A percentile compares a stretch with the other conserved stretches of the same genome.
These are phyloP conservation scores for Helostoma temminkii DNA, from an alignment of 2,797 vertebrate species.

Conservation along the genomic window DNA sequence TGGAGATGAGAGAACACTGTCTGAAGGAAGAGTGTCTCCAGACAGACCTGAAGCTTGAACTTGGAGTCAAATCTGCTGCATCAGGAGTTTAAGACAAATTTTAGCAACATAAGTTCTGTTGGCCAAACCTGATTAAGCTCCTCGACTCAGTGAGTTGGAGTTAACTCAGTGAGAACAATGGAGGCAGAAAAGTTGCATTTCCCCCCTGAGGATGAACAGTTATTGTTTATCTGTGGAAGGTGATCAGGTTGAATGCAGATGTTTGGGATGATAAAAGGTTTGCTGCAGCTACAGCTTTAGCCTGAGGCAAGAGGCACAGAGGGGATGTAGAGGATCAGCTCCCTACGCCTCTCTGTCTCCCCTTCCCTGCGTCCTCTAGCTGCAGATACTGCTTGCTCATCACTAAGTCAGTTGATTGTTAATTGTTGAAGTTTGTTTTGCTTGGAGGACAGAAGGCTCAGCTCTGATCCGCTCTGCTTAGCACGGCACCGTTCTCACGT, in stretches of 20 bases:
- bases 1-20: neutral
- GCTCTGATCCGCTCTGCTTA: slow-evolving; percentile 48
- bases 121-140: neutral
- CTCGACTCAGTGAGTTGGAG: neutral
- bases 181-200: neutral
- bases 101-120: neutral
- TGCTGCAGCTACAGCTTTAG: slow-evolving; percentile 4
- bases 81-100: slow-evolving; percentile 5
- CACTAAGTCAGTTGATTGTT: slow-evolving; percentile 45
- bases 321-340: slow-evolving; percentile 19
- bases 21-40: slow-evolving; percentile 3
- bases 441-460: slow-evolving; percentile 28
- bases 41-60: slow-evolving; percentile 11
- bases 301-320: slow-evolving; percentile 10
- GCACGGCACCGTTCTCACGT: slow-evolving; percentile 35
- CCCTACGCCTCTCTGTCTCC: neutral
- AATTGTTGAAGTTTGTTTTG: slow-evolving; percentile 42
- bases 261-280: slow-evolving; percentile 16
- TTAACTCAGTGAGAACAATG: neutral
- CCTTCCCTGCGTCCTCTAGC: slow-evolving; percentile 22
- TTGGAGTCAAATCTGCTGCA: neutral
- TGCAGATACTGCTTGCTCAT: slow-evolving; percentile 55
- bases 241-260: slow-evolving; percentile 22
- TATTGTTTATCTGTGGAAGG: slow-evolving; percentile 27
- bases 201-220: neutral